Base-by-base conservation (phyloP, 2,797 vertebrate genomes). In the Manis pentadactyla region DNA sequence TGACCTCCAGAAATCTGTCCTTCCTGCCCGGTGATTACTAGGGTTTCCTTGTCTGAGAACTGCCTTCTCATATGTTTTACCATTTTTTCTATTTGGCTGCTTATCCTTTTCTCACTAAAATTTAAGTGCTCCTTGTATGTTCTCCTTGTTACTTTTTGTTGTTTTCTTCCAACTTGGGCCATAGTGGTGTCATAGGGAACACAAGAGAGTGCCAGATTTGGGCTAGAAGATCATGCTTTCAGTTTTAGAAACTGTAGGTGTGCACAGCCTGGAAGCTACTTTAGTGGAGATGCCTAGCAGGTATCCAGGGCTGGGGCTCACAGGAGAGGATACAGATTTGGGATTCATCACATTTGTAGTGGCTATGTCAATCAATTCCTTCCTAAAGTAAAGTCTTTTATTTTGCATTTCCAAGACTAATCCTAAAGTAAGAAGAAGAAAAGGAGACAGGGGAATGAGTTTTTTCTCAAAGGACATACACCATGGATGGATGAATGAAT, bases 51-150 rank as follows among this genome's bases (percentile, higher is more conserved):
- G 94, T 57, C 55, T 51, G 64, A 93, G 31, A 90, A 81, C 3
- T 46, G n/a, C 66, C 71, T 93, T 95, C 75, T 94, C 39, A 71
- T 63, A 88, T 57, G 12, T n/a, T 87, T 66, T 63, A 10, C 51
- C 53, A 13, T 66, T 74, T 87, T 57, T 66, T 61, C 63, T 59
- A 37, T 66, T n/a, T 84, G 39, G 46, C 42, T 59, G 46, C 51
- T 77, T 81, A 3, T 81, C 25, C 85, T 81, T 90, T 85, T 85
- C 39, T 88, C 42, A 23, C 64, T 53, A 79, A 93, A 90, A 34
- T 87, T 61, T 51, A 74, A 79, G 51, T 69, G 46, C 39, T 87
- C 42, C 64, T 68, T 59, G 23, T 55, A 63, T 15, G 13, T 69
- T 81, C 29, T 27, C 73, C 71, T 79, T 95, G 75, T 82, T 93